phyloP scores from a whole-genome alignment of 2,797 vertebrate genomes.

The Sebastes oblongus region DNA sequence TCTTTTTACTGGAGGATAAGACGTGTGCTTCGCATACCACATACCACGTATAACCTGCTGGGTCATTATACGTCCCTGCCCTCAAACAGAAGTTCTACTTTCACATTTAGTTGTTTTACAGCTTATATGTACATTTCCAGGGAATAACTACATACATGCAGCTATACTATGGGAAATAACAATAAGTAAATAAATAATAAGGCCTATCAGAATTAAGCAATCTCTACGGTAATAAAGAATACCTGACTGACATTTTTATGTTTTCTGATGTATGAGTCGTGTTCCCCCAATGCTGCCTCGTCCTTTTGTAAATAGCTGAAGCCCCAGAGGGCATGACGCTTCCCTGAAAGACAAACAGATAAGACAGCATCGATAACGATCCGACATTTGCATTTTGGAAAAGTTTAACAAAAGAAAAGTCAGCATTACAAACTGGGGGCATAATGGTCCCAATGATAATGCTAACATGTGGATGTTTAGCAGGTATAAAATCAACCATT shows the following conservation, averaged over 20 bases:
- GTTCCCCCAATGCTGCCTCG: neutral
- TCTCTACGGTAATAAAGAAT: neutral
- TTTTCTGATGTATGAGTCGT: neutral
- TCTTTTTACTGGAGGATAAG: neutral
- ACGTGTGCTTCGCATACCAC: neutral
- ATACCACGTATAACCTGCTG: neutral
- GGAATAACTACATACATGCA: neutral
- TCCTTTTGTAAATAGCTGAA: neutral
- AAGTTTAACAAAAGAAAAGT: neutral
- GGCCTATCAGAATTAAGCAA: neutral
- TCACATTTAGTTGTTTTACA: neutral
- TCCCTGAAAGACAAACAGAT: neutral
- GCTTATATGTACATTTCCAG: neutral
- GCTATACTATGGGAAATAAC: neutral
- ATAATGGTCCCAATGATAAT: neutral
- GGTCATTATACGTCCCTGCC: neutral
- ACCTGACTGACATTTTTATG: neutral
- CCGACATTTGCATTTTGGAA: neutral
- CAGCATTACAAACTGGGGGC: neutral
- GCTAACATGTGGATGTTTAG: neutral
- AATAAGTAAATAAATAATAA: neutral
- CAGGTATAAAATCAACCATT: too few relatives aligned
- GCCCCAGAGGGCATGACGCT: neutral
- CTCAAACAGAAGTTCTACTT: neutral
- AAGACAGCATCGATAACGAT: neutral